These are phyloP conservation scores for Sesia bembeciformis DNA, from an alignment of 2,888 invertebrate species.

Conservation along the genomic window DNA sequence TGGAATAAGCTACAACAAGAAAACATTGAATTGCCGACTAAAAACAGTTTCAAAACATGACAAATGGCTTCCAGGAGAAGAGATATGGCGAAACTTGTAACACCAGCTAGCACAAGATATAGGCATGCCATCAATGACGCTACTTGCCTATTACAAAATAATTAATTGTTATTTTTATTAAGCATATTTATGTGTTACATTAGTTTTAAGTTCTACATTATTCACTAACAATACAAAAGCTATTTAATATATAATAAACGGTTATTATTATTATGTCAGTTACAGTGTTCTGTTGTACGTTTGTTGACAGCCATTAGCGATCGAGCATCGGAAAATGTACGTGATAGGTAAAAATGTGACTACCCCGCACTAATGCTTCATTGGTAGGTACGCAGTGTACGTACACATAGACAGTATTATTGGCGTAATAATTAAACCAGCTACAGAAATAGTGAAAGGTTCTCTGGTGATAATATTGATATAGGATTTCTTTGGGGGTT, in stretches of 20 bases:
- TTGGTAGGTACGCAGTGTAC: not conserved
- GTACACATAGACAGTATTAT: not conserved
- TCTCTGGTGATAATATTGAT: too few species aligned
- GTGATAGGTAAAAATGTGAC: slow-evolving; percentile 1
- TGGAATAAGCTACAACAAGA: too few species aligned
- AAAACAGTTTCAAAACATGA: not conserved
- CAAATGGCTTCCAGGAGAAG: not conserved
- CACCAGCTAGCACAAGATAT: not conserved
- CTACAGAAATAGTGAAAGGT: too few species aligned
- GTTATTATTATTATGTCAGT: not conserved
- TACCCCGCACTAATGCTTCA: not conserved
- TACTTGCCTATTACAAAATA: not conserved
- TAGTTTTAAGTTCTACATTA: too few species aligned
- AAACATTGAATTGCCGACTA: too few species aligned
- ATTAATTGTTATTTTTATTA: too few species aligned
- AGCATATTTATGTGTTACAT: too few species aligned
- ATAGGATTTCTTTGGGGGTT: too few species aligned
- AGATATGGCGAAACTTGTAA: not conserved
- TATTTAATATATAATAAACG: not conserved
- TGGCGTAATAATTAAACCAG: not conserved
- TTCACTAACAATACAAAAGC: not conserved
- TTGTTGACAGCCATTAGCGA: not conserved
- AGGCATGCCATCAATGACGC: not conserved
- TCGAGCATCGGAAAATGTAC: slow-evolving; percentile 1
- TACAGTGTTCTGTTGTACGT: not conserved